Conservation (phyloP, 2,113 vertebrate species). For the Corythoichthys intestinalis region DNA sequence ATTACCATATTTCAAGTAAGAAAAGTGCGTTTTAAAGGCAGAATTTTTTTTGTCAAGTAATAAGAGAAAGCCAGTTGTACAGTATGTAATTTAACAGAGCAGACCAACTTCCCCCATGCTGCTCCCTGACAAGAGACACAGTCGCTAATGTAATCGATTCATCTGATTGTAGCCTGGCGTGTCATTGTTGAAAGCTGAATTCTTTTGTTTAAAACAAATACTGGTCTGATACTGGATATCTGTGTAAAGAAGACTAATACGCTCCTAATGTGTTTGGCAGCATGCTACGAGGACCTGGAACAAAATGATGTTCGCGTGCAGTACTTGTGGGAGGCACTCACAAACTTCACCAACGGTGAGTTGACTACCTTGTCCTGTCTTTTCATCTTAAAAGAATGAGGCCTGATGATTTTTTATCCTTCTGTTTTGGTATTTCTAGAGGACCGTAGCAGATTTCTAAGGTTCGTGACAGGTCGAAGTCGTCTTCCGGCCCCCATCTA, state of each 20-base stretch:
- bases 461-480: conserved; percentile 95
- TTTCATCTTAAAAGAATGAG: not conserved
- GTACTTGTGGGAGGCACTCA: conserved; percentile 94
- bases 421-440: conserved; percentile 66
- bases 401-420: conserved; percentile 5
- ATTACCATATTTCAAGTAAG: too few relatives aligned
- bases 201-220: not conserved
- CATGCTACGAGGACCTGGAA: conserved; percentile 91
- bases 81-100: too few relatives aligned
- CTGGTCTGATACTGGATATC: not conserved
- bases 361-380: not conserved
- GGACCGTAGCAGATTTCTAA: conserved; percentile 95
- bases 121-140: not conserved
- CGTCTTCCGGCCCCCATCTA: conserved; percentile 95
- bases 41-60: not conserved
- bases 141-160: not conserved
- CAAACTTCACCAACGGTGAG: conserved; percentile 94
- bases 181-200: not conserved
- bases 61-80: too few relatives aligned
- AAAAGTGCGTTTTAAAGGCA: not conserved
- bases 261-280: conserved; percentile 54
- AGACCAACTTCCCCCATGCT: too few relatives aligned
- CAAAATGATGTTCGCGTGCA: conserved; percentile 85
- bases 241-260: not conserved
- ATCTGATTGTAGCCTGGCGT: not conserved